Conservation (phyloP, 2,797 vertebrate genomes). For the Dermochelys coriacea region DNA sequence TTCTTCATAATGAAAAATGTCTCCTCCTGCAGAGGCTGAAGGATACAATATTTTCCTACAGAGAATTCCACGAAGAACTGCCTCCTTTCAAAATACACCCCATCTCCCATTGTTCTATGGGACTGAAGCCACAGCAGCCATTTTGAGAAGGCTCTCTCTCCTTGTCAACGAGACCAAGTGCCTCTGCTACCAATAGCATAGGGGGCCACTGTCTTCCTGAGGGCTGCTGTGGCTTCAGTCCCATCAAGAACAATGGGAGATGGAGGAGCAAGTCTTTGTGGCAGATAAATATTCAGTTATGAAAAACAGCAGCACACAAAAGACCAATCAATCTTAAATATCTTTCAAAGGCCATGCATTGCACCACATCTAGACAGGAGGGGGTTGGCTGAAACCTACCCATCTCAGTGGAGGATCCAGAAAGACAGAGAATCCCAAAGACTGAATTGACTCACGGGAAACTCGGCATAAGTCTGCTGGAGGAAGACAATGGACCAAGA, state of each 20-base stretch:
- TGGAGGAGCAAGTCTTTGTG: background rate
- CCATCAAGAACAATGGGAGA: background rate
- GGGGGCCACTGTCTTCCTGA: background rate
- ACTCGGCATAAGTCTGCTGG: background rate
- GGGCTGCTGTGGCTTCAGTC: background rate
- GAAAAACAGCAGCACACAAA: too few relatives aligned
- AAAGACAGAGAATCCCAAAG: too few relatives aligned
- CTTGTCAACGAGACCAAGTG: background rate
- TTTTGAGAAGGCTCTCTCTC: rapidly evolving
- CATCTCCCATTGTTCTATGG: rapidly evolving
- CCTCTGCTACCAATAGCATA: background rate
- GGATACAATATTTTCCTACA: background rate
- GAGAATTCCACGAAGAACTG: background rate
- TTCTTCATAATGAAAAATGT: background rate
- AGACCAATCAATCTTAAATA: background rate
- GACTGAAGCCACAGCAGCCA: rapidly evolving
- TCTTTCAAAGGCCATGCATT: background rate
- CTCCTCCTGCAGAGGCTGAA: background rate
- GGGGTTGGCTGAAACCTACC: too few relatives aligned
- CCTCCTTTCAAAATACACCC: background rate
- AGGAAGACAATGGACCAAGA: background rate
- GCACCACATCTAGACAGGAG: background rate
- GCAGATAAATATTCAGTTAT: too few relatives aligned
- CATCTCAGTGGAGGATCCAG: too few relatives aligned
- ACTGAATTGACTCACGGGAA: too few relatives aligned